Evolutionary conservation across 2,113 vertebrate genomes (phyloP).

Genomic region (Bambusicola thoracicus): DNA sequence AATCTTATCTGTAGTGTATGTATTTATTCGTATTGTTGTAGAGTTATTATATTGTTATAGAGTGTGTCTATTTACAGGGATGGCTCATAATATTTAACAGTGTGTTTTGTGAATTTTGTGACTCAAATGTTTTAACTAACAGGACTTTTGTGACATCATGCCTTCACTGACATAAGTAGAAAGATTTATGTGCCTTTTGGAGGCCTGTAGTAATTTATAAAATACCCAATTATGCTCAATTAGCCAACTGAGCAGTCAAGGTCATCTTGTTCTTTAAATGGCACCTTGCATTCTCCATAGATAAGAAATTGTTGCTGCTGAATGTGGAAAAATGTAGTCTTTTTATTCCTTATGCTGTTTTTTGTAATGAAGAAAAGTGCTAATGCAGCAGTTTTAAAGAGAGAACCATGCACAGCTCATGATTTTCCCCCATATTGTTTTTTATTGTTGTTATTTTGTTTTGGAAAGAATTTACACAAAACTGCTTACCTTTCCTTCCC

Average conservation of each 20-base stretch:
- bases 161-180: neutral
- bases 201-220: neutral
- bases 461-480: neutral
- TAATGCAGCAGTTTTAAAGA: neutral
- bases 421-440: neutral
- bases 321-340: neutral
- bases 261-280: neutral
- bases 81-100: constrained; percentile 20
- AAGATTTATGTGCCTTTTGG: neutral
- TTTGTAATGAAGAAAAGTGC: neutral
- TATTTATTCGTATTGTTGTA: neutral
- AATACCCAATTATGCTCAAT: neutral
- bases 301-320: neutral
- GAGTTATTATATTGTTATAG: too few relatives aligned
- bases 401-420: neutral
- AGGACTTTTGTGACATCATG: neutral
- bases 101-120: neutral
- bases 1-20: neutral
- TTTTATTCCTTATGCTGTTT: neutral
- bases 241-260: neutral
- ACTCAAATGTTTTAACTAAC: neutral
- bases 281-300: neutral
- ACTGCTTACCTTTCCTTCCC: neutral
- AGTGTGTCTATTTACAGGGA: neutral
- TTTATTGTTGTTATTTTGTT: too few relatives aligned